Evolutionary conservation across 2,888 invertebrate species (phyloP).

Genomic region (Stenurella melanura): DNA sequence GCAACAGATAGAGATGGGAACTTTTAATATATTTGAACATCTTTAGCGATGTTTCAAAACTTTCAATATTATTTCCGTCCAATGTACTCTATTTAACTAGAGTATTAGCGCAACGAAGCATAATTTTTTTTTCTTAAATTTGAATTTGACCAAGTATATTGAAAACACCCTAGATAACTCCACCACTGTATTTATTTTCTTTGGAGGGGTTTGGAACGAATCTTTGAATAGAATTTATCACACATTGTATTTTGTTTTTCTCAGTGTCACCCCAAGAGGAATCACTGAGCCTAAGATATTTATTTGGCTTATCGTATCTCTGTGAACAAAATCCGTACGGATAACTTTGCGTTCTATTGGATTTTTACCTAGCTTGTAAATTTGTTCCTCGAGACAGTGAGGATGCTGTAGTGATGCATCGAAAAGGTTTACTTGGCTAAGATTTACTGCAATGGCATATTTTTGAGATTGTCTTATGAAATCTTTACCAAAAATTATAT

Average conservation of each 20-base stretch:
- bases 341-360: neutral
- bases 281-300: neutral
- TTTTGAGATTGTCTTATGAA: too few species aligned
- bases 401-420: neutral
- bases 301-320: conserved; percentile 6
- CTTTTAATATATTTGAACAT: too few species aligned
- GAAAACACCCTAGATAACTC: neutral
- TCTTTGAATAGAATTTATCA: neutral
- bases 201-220: neutral
- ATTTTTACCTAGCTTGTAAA: neutral
- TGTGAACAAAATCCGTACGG: neutral
- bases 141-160: too few species aligned
- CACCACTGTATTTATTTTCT: conserved; percentile 3
- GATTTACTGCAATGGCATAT: too few species aligned
- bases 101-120: too few species aligned
- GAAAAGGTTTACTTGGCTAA: neutral
- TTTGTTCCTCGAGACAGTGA: neutral
- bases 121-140: too few species aligned
- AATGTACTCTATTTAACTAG: too few species aligned
- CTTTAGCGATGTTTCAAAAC: too few species aligned
- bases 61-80: too few species aligned
- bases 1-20: too few species aligned
- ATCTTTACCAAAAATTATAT: too few species aligned
- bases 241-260: neutral
- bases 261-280: neutral